Evolutionary conservation across 1,140 invertebrate species (phyloP).

Genomic region (Gyrodactylus bullatarudis): DNA sequence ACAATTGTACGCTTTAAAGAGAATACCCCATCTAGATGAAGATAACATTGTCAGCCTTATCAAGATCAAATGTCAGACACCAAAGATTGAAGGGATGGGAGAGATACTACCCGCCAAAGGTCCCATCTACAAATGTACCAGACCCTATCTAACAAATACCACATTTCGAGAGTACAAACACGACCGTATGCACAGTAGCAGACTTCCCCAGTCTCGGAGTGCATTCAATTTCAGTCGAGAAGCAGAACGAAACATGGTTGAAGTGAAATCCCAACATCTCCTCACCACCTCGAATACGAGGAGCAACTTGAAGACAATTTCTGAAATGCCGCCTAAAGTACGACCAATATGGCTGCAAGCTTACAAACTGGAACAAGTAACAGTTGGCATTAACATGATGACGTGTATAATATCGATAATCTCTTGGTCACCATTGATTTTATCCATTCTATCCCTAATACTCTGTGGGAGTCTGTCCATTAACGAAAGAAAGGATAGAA

Average conservation of each 20-base stretch:
- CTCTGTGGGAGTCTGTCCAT: background rate
- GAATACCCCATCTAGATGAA: background rate
- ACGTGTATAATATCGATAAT: background rate
- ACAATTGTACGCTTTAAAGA: background rate
- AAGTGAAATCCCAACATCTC: background rate
- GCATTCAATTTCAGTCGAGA: background rate
- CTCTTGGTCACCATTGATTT: background rate
- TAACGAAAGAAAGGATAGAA: background rate
- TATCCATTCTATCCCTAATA: background rate
- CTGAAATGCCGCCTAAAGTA: background rate
- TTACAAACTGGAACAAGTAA: conserved; percentile 2
- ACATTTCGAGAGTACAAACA: background rate
- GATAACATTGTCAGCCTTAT: background rate
- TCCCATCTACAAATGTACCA: background rate
- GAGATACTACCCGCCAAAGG: too few species aligned
- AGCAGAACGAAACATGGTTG: background rate
- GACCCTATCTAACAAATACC: too few species aligned
- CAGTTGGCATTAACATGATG: conserved; percentile 2
- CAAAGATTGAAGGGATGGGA: too few species aligned
- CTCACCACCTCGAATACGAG: too few species aligned
- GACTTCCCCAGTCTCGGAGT: background rate
- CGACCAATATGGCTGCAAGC: background rate
- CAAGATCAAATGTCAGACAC: background rate
- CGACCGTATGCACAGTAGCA: background rate
- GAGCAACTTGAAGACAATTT: background rate